These are phyloP conservation scores for Caradrina kadenii DNA, from an alignment of 2,888 invertebrate species.

Conservation along the genomic window DNA sequence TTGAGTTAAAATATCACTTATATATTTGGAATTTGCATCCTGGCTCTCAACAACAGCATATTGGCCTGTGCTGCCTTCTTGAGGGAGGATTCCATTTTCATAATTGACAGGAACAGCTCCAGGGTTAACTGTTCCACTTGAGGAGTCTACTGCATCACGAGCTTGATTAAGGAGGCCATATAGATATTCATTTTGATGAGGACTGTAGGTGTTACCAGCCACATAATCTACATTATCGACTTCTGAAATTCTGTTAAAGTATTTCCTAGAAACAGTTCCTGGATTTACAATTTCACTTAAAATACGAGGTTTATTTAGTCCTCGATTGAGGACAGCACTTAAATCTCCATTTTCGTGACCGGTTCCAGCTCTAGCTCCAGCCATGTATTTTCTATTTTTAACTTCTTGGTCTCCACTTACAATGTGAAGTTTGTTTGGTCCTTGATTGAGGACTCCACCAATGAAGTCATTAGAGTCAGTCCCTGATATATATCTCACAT, in stretches of 20 bases:
- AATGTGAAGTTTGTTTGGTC: no score
- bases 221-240: conserved; percentile 6
- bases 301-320: not conserved
- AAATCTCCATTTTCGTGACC: not conserved
- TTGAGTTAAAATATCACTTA: conserved; percentile 7
- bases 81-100: not conserved
- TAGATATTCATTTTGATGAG: not conserved
- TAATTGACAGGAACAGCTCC: not conserved
- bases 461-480: no score
- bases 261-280: not conserved
- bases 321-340: not conserved
- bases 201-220: not conserved
- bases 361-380: no score
- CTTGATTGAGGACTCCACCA: no score
- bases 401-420: no score
- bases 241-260: not conserved
- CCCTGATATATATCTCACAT: no score
- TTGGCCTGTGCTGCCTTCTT: not conserved
- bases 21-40: not conserved
- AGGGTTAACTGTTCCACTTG: not conserved
- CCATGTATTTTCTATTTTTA: no score
- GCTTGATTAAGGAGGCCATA: not conserved
- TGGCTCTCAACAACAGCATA: not conserved
- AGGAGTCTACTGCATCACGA: not conserved
- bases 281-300: not conserved